Percentiles rank a stretch among this genome's conserved stretches.
phyloP scores from a whole-genome alignment of 2,888 invertebrate genomes.

The Himalopsyche kuldschensis region DNA sequence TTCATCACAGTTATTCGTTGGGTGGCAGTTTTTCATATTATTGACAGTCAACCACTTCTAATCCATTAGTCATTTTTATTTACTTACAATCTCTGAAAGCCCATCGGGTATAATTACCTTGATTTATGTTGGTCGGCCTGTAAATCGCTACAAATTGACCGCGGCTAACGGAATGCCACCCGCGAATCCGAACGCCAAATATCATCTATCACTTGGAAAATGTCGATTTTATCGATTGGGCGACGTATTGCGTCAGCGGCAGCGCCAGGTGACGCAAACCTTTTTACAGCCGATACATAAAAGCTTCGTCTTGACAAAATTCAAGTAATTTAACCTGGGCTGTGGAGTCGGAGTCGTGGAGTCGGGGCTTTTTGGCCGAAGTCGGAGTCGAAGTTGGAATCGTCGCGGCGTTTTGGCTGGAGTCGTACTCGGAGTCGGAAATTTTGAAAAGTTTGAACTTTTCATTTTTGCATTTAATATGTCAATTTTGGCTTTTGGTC shows the following conservation, averaged over 20 bases:
- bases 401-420: no score
- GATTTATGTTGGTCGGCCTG: constrained; percentile 35
- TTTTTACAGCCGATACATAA: neutral
- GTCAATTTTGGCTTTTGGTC: no score
- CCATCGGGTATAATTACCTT: constrained; percentile 39
- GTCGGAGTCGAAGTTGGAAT: no score
- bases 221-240: constrained; percentile 27
- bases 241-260: constrained; percentile 18
- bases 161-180: constrained; percentile 37
- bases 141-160: constrained; percentile 39
- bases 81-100: constrained; percentile 36
- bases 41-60: constrained; percentile 11
- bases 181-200: constrained; percentile 35
- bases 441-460: no score
- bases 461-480: no score
- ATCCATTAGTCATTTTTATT: constrained; percentile 39
- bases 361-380: no score
- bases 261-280: neutral
- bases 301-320: neutral
- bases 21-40: constrained; percentile 12
- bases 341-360: no score
- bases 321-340: no score
- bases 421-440: no score
- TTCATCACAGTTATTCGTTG: neutral
- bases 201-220: constrained; percentile 38